Base-by-base conservation (phyloP, 53 echinoderm and acorn worm species). In the Temnopleurus reevesii region DNA sequence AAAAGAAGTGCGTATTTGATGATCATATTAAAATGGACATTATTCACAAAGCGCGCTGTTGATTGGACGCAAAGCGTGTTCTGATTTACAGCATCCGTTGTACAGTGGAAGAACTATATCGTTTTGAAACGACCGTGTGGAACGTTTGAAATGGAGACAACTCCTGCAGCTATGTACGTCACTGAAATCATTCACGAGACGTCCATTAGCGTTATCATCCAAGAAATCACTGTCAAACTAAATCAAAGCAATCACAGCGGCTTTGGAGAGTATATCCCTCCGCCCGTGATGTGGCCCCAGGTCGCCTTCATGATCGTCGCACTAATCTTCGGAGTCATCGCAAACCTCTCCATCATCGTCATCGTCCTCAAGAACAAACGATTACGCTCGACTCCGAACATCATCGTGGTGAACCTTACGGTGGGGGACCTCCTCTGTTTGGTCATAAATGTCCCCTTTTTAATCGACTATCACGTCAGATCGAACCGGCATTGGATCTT, bases 291-390 rank as follows among this genome's bases (percentile, higher is more conserved):
- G 25, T 85, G 86, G 86, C 43, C 59, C 4, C 86, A 59, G 21
- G 41, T 85, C 5, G 43, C 86, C 2, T 26, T 60, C 25, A 59
- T 85, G 86, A 45, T 60, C 44, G 4, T 85, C 27, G 59, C 60
- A 4, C 25, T 85, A 13, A 30, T 85, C 44, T 85, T 85, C 8
- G 86, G 86, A 24, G 63, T 85, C 45, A 0, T 85, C 10, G 86
- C 86, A 2, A 85, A 85, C 60, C 45, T 59, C 6, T 85, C 86
- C 60, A 85, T 85, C 86, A 60, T 85, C 25, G 25, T 30, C 58
- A 85, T 85, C 61, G 59, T 85, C 4, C 27, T 60, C 4, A 85
- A 85, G 61, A 85, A 85, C 61, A 59, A 46, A 41, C 59, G 86
- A n/a, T 24, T 85, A 28, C 59, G 86, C 4, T 59, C 86, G 4